These are phyloP conservation scores for Cochlearius cochlearius DNA, from an alignment of 2,113 vertebrate species.

Conservation along the genomic window DNA sequence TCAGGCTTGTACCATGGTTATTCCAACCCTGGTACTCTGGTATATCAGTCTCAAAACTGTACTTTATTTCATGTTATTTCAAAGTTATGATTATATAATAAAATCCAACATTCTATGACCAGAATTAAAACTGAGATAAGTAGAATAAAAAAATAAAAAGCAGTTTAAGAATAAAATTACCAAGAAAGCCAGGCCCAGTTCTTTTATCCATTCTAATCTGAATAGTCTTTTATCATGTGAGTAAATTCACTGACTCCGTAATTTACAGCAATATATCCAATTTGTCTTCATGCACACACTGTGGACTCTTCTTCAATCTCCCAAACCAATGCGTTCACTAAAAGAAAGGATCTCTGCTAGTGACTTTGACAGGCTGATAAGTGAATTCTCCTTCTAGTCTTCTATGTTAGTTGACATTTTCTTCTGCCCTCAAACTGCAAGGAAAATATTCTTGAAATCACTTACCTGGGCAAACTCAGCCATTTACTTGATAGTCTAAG, in stretches of 20 bases:
- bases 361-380: not conserved
- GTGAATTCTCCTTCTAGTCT: not conserved
- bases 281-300: not conserved
- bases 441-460: not conserved
- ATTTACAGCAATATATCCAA: not conserved
- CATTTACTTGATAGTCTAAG: not conserved
- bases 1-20: not conserved
- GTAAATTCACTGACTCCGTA: not conserved
- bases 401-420: not conserved
- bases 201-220: not conserved
- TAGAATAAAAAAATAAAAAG: not conserved
- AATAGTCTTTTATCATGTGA: not conserved
- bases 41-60: not conserved
- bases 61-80: not conserved
- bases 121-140: not conserved
- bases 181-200: not conserved
- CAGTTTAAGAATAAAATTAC: not conserved
- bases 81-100: not conserved
- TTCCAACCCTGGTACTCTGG: not conserved
- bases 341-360: not conserved
- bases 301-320: not conserved
- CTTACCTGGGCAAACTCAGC: not conserved
- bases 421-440: not conserved
- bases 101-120: not conserved
- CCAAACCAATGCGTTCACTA: not conserved